These are phyloP conservation scores for Rhinoraja longicauda DNA, from an alignment of 2,797 vertebrate genomes.

Conservation along the genomic window DNA sequence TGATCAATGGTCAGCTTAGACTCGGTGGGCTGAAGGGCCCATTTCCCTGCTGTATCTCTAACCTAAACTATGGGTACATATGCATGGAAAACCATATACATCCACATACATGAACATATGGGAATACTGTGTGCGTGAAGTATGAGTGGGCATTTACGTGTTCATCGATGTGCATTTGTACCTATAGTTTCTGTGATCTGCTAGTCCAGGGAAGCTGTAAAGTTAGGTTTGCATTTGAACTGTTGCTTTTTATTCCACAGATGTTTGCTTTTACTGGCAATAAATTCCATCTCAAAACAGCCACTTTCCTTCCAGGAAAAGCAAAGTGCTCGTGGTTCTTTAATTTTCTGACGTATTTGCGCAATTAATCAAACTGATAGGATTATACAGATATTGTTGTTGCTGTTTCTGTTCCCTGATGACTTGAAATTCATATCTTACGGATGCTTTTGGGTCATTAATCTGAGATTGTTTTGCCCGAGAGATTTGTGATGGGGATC, in stretches of 20 bases:
- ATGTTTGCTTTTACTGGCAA: constrained; percentile 40
- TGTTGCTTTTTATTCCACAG: constrained; percentile 40
- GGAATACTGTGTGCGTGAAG: neutral
- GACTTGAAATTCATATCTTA: neutral
- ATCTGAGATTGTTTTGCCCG: neutral
- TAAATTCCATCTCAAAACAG: neutral
- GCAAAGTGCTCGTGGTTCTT: neutral
- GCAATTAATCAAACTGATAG: neutral
- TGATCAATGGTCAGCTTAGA: too few relatives aligned
- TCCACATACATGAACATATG: neutral
- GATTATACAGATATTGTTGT: neutral
- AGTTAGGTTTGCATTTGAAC: constrained; percentile 43
- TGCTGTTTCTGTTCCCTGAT: neutral
- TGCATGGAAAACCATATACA: neutral
- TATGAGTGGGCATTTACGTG: neutral
- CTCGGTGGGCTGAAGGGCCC: too few relatives aligned
- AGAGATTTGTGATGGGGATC: neutral
- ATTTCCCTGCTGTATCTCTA: too few relatives aligned
- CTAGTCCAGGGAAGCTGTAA: constrained; percentile 40
- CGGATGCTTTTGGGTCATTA: constrained; percentile 3
- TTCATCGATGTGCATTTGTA: neutral
- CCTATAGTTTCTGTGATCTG: neutral
- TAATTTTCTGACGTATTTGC: neutral
- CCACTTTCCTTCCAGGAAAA: neutral
- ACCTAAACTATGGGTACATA: neutral